Evolutionary conservation across 2,113 vertebrate species (phyloP), one percentile per base, ranked within the genome.

Genomic region (Ellobius talpinus): DNA sequence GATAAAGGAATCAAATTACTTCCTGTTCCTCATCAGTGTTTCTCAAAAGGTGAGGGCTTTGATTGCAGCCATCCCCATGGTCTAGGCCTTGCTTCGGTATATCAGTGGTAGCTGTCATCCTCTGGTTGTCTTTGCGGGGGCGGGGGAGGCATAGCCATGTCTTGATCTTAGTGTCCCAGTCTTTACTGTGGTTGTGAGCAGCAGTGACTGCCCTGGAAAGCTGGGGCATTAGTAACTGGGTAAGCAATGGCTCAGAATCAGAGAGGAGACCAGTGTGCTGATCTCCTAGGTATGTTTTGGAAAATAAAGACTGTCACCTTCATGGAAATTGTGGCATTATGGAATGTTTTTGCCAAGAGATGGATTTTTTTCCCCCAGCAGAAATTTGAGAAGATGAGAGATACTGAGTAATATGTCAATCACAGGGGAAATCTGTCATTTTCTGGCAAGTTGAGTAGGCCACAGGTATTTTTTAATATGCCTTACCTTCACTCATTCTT

Each of bases 371-470:
- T 66, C 96, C 33, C 58, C 84, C 0, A 65, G 72, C 72, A 93
- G 52, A 90, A 96, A 91, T 94, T 97, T 97, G 42, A 92, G 89
- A 93, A 92, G 90, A 45, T 1, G 4, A 96, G 96, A 95, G 91
- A 91, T 92, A 96, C 81, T 98, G 90, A 97, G 96, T 97, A 96
- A 96, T 97, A 77, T 0, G 7, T 96, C 96, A 95, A 61, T 97
- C 95, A 93, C 4, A 6, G 73, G 74, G 47, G 70, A 89, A 89
- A 96, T 82, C 88, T 92, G 90, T 95, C 97, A 97, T 88, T 97
- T 95, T 96, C 92, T 95, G 87, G 92, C 96, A 97, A 96, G 90
- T 97, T 95, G 96, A 97, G 85, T 97, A 97, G 95, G 96, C 96
- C 96, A 73, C 3, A 29, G 90, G 70, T 86, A 82, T 55, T 82